Conservation (phyloP, 2,888 invertebrate genomes). For the Chelonus formosanus region DNA sequence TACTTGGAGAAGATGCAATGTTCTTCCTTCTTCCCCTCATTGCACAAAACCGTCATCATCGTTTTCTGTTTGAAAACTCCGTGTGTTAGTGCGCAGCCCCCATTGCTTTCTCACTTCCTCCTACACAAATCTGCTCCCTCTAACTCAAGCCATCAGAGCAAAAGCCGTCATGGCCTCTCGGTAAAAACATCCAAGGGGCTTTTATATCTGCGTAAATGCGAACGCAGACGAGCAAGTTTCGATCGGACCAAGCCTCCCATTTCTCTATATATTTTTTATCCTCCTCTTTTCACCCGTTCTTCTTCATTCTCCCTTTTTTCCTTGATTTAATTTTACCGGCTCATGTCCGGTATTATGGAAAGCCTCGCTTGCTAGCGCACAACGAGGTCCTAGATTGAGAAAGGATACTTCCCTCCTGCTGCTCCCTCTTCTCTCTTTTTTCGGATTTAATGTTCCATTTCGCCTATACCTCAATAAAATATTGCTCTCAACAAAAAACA, state of each 20-base stretch:
- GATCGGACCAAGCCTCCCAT: constrained; percentile 50
- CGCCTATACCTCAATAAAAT: constrained; percentile 3
- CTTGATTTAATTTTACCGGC: constrained; percentile 49
- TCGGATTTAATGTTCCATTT: constrained; percentile 10
- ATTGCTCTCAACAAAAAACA: neutral
- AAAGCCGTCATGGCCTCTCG: constrained; percentile 50
- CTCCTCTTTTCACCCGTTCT: constrained; percentile 20
- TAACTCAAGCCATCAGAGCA: constrained; percentile 42
- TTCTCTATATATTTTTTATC: constrained; percentile 24
- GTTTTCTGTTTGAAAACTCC: constrained; percentile 16
- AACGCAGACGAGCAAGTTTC: constrained; percentile 49
- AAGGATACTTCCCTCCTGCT: constrained; percentile 4
- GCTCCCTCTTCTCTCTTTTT: constrained; percentile 9
- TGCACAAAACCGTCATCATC: constrained; percentile 1
- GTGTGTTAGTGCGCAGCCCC: neutral
- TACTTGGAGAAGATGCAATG: neutral
- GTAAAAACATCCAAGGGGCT: constrained; percentile 37
- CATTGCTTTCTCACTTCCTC: constrained; percentile 30
- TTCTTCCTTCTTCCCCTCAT: constrained; percentile 2
- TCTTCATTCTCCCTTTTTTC: constrained; percentile 36
- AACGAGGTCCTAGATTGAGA: constrained; percentile 19
- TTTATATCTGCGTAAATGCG: constrained; percentile 55
- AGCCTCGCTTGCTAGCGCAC: constrained; percentile 32
- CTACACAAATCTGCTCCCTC: constrained; percentile 39
- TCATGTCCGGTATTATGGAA: constrained; percentile 47